Base-by-base conservation (phyloP, 2,797 vertebrate species). In the Epinephelus awoara region DNA sequence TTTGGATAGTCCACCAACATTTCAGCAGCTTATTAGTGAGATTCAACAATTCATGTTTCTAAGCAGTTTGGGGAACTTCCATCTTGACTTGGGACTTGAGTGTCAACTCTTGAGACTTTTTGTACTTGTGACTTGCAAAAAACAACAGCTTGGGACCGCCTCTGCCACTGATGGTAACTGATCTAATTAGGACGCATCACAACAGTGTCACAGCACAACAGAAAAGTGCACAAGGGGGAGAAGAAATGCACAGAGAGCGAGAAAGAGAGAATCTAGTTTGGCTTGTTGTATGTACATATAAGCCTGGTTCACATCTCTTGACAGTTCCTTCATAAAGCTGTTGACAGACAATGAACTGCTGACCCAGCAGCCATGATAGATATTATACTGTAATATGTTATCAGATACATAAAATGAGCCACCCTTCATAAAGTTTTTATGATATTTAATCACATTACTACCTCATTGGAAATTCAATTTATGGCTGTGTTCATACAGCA, bases 381-480 rank as follows among this genome's bases (percentile, higher is more conserved):
- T 19, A 19, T 27, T 34, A 18, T 54, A 6, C n/a, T 21, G 6
- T 54, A 40, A 49, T 27, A 27, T 23, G 23, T 61, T 47, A 14
- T 5, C 6, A 50, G 12, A 34, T 3, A 18, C 25, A 68, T 23
- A 25, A 62, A 52, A 62, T 9, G 9, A 40, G 54, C 2, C 21
- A 15, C 54, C 29, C 27, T 18, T 11, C 47, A 19, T 68, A 2
- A 64, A 44, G 15, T 19, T 74, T 67, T 72, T 38, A 73, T 50
- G 70, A 49, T 21, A 56, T 72, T 67, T 21, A 57, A 77, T 50
- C 63, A 23, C 12, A 69, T 73, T 34, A 58, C 55, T 14, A 19
- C 21, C 29, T 56, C 25, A n/a, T 52, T 70, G 19, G 54, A 76
- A 51, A 58, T 52, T 66, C 14, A 54, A 52, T 58, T 29, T 34